phyloP scores from a whole-genome alignment of 1,140 invertebrate genomes.

The Lepidurus arcticus region DNA sequence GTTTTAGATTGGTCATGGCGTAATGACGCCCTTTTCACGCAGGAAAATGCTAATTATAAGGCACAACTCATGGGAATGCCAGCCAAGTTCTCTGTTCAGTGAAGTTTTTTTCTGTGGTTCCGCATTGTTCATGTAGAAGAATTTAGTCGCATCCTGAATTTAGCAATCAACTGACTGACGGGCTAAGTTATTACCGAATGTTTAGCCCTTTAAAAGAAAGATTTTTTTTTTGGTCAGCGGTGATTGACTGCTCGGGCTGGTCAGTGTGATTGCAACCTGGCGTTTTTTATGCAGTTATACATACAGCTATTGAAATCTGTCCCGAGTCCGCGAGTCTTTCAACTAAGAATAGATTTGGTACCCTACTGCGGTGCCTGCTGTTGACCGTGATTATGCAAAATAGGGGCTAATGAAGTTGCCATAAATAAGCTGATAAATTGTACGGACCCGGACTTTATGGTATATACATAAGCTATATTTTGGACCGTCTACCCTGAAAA shows the following conservation, averaged over 20 bases:
- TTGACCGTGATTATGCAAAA: slow-evolving; percentile 19
- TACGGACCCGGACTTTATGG: neutral
- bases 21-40: neutral
- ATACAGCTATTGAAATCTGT: neutral
- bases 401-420: slow-evolving; percentile 8
- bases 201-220: too few relatives aligned
- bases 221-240: too few relatives aligned
- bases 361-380: neutral
- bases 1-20: neutral
- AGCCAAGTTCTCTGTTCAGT: too few relatives aligned
- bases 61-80: too few relatives aligned
- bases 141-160: too few relatives aligned
- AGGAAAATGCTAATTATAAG: neutral
- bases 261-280: too few relatives aligned
- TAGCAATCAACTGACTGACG: too few relatives aligned
- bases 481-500: neutral
- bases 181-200: too few relatives aligned
- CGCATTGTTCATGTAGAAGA: too few relatives aligned
- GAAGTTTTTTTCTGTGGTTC: too few relatives aligned
- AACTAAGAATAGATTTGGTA: neutral
- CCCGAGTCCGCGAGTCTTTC: neutral
- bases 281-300: too few relatives aligned
- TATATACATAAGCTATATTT: slow-evolving; percentile 3
- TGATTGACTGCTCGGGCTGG: too few relatives aligned
- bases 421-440: slow-evolving; percentile 16